A percentile compares a stretch with the other conserved stretches of the same genome.
phyloP scores from a whole-genome alignment of 2,797 vertebrate species.

The Helostoma temminkii region DNA sequence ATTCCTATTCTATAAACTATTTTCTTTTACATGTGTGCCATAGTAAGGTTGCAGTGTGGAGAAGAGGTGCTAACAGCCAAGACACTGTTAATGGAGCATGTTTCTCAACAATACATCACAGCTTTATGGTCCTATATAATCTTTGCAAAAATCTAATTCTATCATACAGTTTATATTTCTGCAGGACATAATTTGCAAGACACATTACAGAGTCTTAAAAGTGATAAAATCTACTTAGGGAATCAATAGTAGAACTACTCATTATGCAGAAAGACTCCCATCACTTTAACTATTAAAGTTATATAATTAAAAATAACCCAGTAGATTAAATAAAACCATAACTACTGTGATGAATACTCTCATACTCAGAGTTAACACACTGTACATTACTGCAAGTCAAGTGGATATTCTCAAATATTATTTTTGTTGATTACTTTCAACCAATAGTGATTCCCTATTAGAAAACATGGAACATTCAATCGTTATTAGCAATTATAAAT shows the following conservation, averaged over 20 bases:
- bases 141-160: background rate
- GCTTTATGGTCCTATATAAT: background rate
- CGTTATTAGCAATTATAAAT: background rate
- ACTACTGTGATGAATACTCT: background rate
- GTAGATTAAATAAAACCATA: background rate
- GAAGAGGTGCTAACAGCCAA: background rate
- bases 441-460: background rate
- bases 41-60: background rate
- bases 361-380: background rate
- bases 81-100: background rate
- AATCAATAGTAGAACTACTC: background rate
- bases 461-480: background rate
- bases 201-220: too few relatives aligned
- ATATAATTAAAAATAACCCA: too few relatives aligned
- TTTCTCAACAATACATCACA: background rate
- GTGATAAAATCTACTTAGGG: background rate
- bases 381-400: background rate
- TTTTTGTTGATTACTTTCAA: background rate
- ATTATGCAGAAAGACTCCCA: background rate
- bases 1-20: background rate
- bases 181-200: background rate
- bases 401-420: too few relatives aligned
- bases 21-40: slow-evolving; percentile 6
- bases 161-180: background rate
- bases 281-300: background rate